Evolutionary conservation across 2,888 invertebrate genomes (phyloP).

Genomic region (Morinoia aosen): DNA sequence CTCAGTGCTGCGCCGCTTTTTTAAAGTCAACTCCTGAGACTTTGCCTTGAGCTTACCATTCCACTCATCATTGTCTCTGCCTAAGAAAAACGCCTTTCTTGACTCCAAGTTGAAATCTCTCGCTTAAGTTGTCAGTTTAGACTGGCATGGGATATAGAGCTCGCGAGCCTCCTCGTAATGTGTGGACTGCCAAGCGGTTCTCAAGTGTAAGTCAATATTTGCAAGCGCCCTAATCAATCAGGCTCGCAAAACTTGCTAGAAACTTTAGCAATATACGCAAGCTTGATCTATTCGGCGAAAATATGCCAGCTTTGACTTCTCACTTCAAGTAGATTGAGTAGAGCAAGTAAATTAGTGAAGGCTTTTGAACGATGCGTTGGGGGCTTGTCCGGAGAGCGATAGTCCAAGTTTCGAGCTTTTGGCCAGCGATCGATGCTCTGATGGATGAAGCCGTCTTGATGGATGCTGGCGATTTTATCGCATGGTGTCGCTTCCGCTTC

Average conservation of each 20-base stretch:
- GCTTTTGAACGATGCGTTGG: slow-evolving; percentile 36
- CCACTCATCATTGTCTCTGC: slow-evolving; percentile 43
- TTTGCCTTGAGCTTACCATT: slow-evolving; percentile 14
- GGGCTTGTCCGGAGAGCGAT: slow-evolving; percentile 39
- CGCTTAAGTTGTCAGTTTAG: slow-evolving; percentile 38
- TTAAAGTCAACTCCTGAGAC: slow-evolving; percentile 20
- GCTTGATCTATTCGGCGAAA: slow-evolving; percentile 39
- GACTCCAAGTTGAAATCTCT: slow-evolving; percentile 40
- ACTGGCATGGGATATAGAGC: background rate
- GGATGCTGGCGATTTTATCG: slow-evolving; percentile 51
- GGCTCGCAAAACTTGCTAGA: slow-evolving; percentile 14
- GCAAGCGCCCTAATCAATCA: slow-evolving; percentile 44
- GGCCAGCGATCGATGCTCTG: slow-evolving; percentile 43
- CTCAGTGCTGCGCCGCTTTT: slow-evolving; percentile 16
- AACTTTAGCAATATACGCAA: slow-evolving; percentile 49
- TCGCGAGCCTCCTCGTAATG: background rate
- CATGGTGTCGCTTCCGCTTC: slow-evolving; percentile 38
- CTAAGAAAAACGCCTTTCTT: slow-evolving; percentile 30
- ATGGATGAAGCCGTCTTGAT: slow-evolving; percentile 47
- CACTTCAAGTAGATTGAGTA: slow-evolving; percentile 40
- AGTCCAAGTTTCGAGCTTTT: slow-evolving; percentile 49
- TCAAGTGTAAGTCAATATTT: slow-evolving; percentile 45
- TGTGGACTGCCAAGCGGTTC: slow-evolving; percentile 5
- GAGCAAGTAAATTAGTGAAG: slow-evolving; percentile 36
- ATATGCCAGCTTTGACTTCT: slow-evolving; percentile 33